Conservation (phyloP, 2,888 invertebrate genomes). For the Nezara viridula region DNA sequence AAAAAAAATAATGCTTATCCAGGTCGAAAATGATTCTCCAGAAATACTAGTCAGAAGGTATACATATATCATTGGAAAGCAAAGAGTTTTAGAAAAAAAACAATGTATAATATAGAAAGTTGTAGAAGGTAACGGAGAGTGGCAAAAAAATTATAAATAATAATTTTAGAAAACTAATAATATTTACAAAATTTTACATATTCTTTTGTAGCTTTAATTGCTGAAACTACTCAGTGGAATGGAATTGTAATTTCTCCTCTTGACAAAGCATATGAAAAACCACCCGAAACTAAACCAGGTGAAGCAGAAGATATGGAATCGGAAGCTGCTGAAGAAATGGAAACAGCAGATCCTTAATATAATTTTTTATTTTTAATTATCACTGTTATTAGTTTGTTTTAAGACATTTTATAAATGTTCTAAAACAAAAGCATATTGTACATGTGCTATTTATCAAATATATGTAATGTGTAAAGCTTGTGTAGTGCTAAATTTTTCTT, state of each 20-base stretch:
- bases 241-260: slow-evolving; percentile 95
- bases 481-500: not conserved
- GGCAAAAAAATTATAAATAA: no score
- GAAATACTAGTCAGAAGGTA: no score
- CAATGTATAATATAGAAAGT: no score
- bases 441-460: not conserved
- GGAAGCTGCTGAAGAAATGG: slow-evolving; percentile 73
- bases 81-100: no score
- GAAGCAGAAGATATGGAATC: slow-evolving; percentile 79
- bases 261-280: slow-evolving; percentile 92
- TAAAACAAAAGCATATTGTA: not conserved
- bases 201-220: slow-evolving; percentile 74
- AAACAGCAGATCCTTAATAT: slow-evolving; percentile 69
- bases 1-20: no score
- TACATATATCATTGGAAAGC: no score
- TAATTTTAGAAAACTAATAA: no score
- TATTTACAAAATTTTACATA: slow-evolving; percentile 1
- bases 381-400: slow-evolving; percentile 6
- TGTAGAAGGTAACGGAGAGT: no score
- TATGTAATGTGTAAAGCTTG: not conserved
- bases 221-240: slow-evolving; percentile 97
- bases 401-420: slow-evolving; percentile 43
- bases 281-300: slow-evolving; percentile 77
- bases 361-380: slow-evolving; percentile 19
- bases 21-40: no score